These are phyloP conservation scores for Hypothenemus hampei DNA, from an alignment of 1,140 invertebrate genomes.

Conservation along the genomic window DNA sequence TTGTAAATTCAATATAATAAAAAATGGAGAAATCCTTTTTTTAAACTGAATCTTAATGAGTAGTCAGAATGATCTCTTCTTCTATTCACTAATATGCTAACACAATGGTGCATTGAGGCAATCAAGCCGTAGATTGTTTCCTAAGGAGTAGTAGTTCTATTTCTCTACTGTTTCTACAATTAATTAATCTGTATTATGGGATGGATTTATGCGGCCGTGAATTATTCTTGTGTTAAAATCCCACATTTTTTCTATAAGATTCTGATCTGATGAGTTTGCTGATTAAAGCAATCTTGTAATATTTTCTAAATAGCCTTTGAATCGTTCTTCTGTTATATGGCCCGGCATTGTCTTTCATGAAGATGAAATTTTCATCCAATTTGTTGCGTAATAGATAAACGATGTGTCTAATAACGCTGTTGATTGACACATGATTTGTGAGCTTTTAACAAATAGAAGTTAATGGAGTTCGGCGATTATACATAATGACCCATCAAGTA, in stretches of 20 bases:
- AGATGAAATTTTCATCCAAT: constrained; percentile 6
- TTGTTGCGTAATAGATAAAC: constrained; percentile 3
- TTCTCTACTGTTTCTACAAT: background rate
- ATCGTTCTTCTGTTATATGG: constrained; percentile 3
- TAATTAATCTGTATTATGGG: background rate
- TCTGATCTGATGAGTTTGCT: constrained; percentile 2
- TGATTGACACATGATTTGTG: constrained; percentile 7
- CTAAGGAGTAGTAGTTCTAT: constrained; percentile 8
- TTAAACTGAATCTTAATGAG: constrained; percentile 5
- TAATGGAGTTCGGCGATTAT: constrained; percentile 7
- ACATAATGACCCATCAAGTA: constrained; percentile 1
- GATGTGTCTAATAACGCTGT: constrained; percentile 11
- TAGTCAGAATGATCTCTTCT: constrained; percentile 1
- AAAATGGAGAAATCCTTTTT: too few species aligned
- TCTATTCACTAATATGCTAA: background rate
- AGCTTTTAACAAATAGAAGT: constrained; percentile 9
- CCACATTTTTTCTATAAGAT: constrained; percentile 14
- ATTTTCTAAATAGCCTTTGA: constrained; percentile 4
- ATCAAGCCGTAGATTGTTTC: constrained; percentile 10
- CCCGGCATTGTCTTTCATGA: too few species aligned
- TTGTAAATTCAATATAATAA: too few species aligned
- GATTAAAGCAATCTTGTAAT: background rate
- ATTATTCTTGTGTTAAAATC: constrained; percentile 3
- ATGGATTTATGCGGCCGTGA: background rate
- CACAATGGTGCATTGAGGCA: constrained; percentile 7